These are phyloP conservation scores for Halesus radiatus DNA, from an alignment of 1,140 invertebrate species.

Conservation along the genomic window DNA sequence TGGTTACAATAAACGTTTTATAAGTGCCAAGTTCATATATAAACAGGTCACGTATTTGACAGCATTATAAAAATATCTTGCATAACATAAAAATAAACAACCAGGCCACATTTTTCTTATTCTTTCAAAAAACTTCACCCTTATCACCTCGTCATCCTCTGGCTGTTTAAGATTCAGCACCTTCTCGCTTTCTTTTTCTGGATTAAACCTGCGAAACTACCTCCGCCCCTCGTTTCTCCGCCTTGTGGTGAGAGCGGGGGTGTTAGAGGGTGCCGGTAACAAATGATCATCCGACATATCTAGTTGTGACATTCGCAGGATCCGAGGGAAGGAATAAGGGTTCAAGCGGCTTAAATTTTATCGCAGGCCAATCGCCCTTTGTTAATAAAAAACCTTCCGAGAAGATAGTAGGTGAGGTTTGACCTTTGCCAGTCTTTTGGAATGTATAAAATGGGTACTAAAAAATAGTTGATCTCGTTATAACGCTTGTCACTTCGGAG, in stretches of 20 bases:
- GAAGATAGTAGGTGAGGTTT: no score
- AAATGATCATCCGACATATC: constrained; percentile 41
- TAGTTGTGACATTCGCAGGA: constrained; percentile 26
- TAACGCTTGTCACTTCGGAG: background rate
- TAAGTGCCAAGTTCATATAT: no score
- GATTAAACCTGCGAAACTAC: constrained; percentile 3
- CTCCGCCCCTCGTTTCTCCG: no score
- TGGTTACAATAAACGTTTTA: no score
- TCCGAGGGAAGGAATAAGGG: background rate
- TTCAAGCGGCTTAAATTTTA: background rate
- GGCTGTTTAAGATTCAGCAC: constrained; percentile 10
- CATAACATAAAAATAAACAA: no score
- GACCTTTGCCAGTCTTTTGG: background rate
- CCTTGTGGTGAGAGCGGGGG: no score
- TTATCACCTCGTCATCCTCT: constrained; percentile 5
- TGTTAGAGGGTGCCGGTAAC: background rate
- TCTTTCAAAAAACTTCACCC: background rate
- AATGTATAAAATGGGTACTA: background rate
- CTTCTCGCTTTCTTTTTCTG: background rate
- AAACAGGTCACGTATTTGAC: no score
- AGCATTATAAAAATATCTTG: no score
- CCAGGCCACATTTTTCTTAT: background rate
- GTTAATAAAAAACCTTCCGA: constrained; percentile 1
- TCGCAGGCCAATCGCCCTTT: background rate
- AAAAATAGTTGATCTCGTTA: no score